These are phyloP conservation scores for Xylota sylvarum DNA, from an alignment of 2,888 invertebrate genomes.

Conservation along the genomic window DNA sequence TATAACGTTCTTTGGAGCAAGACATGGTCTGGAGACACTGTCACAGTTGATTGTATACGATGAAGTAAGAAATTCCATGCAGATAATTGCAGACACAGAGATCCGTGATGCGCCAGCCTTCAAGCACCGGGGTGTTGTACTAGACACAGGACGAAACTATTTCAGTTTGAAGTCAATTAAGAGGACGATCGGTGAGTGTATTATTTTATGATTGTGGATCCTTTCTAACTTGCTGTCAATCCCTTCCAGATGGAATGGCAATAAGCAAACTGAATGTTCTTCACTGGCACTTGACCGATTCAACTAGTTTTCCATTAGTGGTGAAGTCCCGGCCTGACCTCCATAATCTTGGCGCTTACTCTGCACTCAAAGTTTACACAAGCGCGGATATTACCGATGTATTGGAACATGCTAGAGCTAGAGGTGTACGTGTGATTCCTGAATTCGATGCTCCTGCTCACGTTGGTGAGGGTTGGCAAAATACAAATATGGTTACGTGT, in stretches of 20 bases:
- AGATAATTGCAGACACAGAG: conserved; percentile 87
- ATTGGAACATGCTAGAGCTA: conserved; percentile 88
- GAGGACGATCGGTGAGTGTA: conserved; percentile 87
- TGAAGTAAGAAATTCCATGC: conserved; percentile 78
- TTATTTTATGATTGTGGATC: too few relatives aligned
- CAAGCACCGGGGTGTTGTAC: conserved; percentile 81
- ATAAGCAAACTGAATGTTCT: too few relatives aligned
- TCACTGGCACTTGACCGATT: conserved; percentile 84
- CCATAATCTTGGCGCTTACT: conserved; percentile 90
- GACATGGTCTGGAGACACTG: conserved; percentile 86
- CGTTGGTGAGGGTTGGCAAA: too few relatives aligned
- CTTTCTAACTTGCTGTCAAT: too few relatives aligned
- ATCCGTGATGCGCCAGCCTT: conserved; percentile 92
- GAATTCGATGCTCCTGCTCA: conserved; percentile 94
- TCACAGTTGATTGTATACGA: conserved; percentile 78
- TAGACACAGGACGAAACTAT: conserved; percentile 83
- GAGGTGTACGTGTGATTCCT: conserved; percentile 93
- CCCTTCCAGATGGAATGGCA: too few relatives aligned
- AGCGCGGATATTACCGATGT: conserved; percentile 85
- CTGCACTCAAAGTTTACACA: conserved; percentile 88
- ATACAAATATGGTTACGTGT: too few relatives aligned
- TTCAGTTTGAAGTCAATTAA: conserved; percentile 89
- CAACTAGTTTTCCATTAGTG: conserved; percentile 95
- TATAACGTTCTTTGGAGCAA: conserved; percentile 86
- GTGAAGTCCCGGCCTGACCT: conserved; percentile 89